phyloP scores from a whole-genome alignment of 2,113 vertebrate species.

The Cairina moschata region DNA sequence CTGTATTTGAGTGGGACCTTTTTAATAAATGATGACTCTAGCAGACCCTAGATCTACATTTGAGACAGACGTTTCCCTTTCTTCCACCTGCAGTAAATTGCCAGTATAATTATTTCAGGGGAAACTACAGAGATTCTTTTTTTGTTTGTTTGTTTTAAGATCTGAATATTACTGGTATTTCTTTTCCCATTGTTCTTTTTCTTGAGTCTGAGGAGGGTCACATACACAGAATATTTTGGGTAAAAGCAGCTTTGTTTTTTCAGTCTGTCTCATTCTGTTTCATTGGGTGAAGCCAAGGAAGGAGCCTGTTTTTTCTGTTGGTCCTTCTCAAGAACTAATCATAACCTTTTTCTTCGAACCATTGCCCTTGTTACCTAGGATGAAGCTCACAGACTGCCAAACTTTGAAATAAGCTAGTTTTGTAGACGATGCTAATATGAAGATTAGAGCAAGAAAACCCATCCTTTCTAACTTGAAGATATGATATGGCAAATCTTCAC shows the following conservation, averaged over 20 bases:
- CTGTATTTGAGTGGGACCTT: neutral
- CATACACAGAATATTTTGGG: neutral
- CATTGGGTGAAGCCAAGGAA: neutral
- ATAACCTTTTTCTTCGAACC: neutral
- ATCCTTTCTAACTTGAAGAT: neutral
- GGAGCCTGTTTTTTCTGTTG: neutral
- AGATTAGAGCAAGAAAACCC: slow-evolving; percentile 46
- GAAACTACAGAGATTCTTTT: neutral
- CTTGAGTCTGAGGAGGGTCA: neutral
- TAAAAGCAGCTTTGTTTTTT: neutral
- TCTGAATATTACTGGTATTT: neutral
- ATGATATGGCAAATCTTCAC: neutral
- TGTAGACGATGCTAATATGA: neutral
- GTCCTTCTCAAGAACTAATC: neutral
- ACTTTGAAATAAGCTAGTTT: slow-evolving; percentile 25
- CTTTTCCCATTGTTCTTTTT: neutral
- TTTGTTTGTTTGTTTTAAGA: neutral
- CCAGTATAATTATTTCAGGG: neutral
- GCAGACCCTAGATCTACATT: neutral
- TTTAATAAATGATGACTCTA: neutral
- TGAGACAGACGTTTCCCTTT: neutral
- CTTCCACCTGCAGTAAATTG: neutral
- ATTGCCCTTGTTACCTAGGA: neutral
- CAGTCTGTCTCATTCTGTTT: neutral
- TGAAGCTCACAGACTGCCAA: neutral